Percentiles rank a stretch among this genome's conserved stretches.
phyloP scores from a whole-genome alignment of 1,140 invertebrate species.

The Lasaia peninsularis region DNA sequence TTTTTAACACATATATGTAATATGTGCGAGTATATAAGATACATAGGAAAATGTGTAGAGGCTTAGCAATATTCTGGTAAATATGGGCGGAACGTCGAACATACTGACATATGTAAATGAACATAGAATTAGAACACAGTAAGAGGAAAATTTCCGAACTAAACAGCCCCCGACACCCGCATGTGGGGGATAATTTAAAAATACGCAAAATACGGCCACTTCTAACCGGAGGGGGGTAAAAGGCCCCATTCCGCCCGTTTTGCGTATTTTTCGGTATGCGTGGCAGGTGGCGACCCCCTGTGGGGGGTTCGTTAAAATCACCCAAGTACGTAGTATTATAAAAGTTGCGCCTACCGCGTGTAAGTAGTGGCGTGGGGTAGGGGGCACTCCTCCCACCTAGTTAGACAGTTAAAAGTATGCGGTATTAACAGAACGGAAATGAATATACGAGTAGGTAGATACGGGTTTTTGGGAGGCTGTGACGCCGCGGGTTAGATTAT shows the following conservation, averaged over 20 bases:
- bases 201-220: constrained; percentile 65
- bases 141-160: constrained; percentile 37
- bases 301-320: constrained; percentile 69
- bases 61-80: neutral
- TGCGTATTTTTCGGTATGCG: constrained; percentile 69
- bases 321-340: constrained; percentile 74
- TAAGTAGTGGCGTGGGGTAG: constrained; percentile 62
- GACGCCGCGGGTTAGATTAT: constrained; percentile 64
- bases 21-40: neutral
- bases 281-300: constrained; percentile 61
- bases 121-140: constrained; percentile 29
- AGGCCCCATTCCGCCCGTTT: constrained; percentile 40
- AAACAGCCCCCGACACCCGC: constrained; percentile 47
- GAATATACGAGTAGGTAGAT: constrained; percentile 70
- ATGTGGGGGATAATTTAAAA: constrained; percentile 68
- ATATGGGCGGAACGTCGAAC: neutral
- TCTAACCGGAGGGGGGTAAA: constrained; percentile 48
- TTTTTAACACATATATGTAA: neutral
- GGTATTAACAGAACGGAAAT: constrained; percentile 76
- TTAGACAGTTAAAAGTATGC: constrained; percentile 75
- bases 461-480: constrained; percentile 63
- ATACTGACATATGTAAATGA: constrained; percentile 15
- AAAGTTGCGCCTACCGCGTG: constrained; percentile 74
- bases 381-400: constrained; percentile 45
- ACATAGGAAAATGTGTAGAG: neutral